Percentiles rank a stretch among this genome's conserved stretches.
phyloP scores from a whole-genome alignment of 1,140 invertebrate species.

The Leguminivora glycinivorella region DNA sequence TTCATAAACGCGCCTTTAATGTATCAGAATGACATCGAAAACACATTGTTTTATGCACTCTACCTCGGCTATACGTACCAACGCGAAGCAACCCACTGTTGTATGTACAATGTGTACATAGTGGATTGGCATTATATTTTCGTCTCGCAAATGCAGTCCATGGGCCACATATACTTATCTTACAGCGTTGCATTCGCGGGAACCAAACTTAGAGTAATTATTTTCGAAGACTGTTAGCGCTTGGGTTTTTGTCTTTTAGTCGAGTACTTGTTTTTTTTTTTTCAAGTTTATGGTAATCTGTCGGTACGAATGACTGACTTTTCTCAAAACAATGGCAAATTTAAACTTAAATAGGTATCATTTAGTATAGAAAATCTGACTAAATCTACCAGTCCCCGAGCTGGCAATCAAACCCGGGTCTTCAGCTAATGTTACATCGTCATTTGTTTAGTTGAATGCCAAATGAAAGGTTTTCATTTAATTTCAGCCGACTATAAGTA shows the following conservation, averaged over 20 bases:
- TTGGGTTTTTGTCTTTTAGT: background rate
- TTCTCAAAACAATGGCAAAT: background rate
- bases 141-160: background rate
- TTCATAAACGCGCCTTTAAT: background rate
- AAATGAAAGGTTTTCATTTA: too few species aligned
- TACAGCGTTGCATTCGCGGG: constrained; percentile 55
- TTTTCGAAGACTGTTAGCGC: background rate
- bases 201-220: constrained; percentile 35
- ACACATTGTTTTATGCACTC: background rate
- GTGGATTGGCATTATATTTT: background rate
- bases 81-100: background rate
- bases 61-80: background rate
- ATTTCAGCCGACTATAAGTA: too few species aligned
- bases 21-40: constrained; percentile 10
- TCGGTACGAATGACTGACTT: background rate
- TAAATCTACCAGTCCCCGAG: too few species aligned
- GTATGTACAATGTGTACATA: too few species aligned
- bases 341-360: too few species aligned
- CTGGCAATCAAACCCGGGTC: too few species aligned
- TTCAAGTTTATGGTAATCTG: background rate
- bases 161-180: constrained; percentile 29
- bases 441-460: too few species aligned
- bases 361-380: too few species aligned
- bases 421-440: too few species aligned
- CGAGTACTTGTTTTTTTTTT: background rate